Evolutionary conservation across 64 coral and sea anemone genomes (phyloP), one percentile per base, ranked within the genome.

Genomic region (Montipora cactus): DNA sequence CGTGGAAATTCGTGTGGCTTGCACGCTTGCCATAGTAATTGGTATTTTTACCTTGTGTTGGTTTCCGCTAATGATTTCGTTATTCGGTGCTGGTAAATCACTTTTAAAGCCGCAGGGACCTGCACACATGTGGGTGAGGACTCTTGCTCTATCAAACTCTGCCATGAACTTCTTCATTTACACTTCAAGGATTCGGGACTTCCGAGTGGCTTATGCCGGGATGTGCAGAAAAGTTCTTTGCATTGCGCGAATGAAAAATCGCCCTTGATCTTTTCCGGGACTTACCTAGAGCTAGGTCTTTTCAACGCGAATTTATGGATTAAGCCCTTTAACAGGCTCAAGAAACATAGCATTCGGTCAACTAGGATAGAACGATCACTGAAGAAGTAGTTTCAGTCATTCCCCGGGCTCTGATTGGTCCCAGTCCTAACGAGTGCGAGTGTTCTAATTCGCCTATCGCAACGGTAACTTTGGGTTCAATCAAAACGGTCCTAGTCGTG

Each of bases 111-210:
- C 22, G 3, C 8, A 61, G 1, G 79, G 79, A 12, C 22, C 52
- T 3, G 55, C 79, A 10, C 79, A 81, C n/a, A 61, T 81, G 52
- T 81, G 79, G 79, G 53, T 81, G 1, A 25, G 79, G n/a, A 81
- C 79, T 0, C 12, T 82, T 16, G 55, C 80, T 66, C 25, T 82
- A 22, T 82, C 80, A 44, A 82, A 82, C 21, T 82, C 80, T 1
- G 58, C 80, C 10, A 82, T 82, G 80, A 82, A 82, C 12, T 82
- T 82, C 45, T 57, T 82, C 4, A 82, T 82, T 8, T 82, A 82
- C 58, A 64, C 80, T 1, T 12, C 58, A 66, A 82, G 57, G n/a
- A 82, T 82, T 11, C 53, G 55, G 5, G 80, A 82, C 5, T 82
- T 82, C 25, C 80, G 51, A 4, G 55, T 8, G 25, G 55, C 80